These are phyloP conservation scores for Trissoscelio sp. DNA, from an alignment of 2,888 invertebrate species.

Conservation along the genomic window DNA sequence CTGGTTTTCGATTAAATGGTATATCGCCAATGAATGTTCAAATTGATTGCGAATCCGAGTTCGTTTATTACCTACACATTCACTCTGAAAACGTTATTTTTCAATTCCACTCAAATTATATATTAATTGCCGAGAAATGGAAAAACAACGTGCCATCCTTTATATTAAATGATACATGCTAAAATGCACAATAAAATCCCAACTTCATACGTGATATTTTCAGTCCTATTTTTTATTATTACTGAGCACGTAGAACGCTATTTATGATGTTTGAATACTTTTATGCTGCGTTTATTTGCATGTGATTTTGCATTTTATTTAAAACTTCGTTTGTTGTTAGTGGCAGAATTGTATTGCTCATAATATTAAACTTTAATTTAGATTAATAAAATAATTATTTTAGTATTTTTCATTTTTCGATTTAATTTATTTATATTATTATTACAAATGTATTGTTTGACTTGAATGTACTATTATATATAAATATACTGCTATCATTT, in stretches of 20 bases:
- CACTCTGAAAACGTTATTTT: slow-evolving; percentile 49
- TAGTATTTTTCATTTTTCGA: no score
- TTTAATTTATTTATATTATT: no score
- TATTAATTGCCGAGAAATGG: slow-evolving; percentile 58
- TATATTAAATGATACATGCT: slow-evolving; percentile 41
- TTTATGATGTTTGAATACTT: slow-evolving; percentile 24
- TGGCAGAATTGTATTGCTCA: not conserved
- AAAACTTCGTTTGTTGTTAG: not conserved
- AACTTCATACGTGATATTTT: slow-evolving; percentile 31
- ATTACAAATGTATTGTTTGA: no score
- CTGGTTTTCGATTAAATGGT: slow-evolving; percentile 55
- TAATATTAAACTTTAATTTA: not conserved
- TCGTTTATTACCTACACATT: slow-evolving; percentile 60
- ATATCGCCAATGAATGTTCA: slow-evolving; percentile 50
- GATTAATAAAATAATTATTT: not conserved
- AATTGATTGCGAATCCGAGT: slow-evolving; percentile 61
- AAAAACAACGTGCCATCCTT: slow-evolving; percentile 43
- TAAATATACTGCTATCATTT: no score
- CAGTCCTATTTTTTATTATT: slow-evolving; percentile 29
- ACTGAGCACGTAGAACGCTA: not conserved
- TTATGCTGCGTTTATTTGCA: not conserved
- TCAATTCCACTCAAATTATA: slow-evolving; percentile 59
- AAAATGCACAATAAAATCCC: slow-evolving; percentile 42
- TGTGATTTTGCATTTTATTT: slow-evolving; percentile 9
- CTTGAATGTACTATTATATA: no score